Evolutionary conservation across 1,140 invertebrate species (phyloP).

Genomic region (Vanessa tameamea): DNA sequence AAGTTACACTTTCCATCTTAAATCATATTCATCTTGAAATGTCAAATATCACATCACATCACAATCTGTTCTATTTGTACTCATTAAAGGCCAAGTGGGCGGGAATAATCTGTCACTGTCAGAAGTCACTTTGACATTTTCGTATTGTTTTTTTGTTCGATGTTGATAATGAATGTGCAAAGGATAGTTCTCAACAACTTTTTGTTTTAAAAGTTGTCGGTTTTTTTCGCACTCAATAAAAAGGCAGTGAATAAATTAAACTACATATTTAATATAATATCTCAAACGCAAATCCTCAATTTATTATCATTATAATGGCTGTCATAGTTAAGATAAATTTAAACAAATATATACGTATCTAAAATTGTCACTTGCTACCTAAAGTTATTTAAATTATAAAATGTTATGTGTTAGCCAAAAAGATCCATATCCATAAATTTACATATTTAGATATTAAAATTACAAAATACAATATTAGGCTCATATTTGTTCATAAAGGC

Average conservation of each 20-base stretch:
- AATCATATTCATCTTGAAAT: constrained; percentile 30
- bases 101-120: constrained; percentile 38
- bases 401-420: too few relatives aligned
- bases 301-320: too few relatives aligned
- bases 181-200: not conserved
- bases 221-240: not conserved
- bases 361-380: too few relatives aligned
- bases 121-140: constrained; percentile 24
- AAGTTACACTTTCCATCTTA: constrained; percentile 18
- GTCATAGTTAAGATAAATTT: too few relatives aligned
- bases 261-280: too few relatives aligned
- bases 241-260: too few relatives aligned
- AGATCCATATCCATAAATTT: too few relatives aligned
- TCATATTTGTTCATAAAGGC: not conserved
- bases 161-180: constrained; percentile 1
- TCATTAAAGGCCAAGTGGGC: constrained; percentile 30
- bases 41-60: constrained; percentile 35
- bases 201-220: not conserved
- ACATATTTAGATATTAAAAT: too few relatives aligned
- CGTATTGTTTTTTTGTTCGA: constrained; percentile 15
- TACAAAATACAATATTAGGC: too few relatives aligned
- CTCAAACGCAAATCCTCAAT: too few relatives aligned
- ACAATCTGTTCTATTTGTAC: constrained; percentile 31
- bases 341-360: too few relatives aligned
- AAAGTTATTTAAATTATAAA: too few relatives aligned